These are phyloP conservation scores for Dione vanillae DNA, from an alignment of 2,888 invertebrate genomes.

Conservation along the genomic window DNA sequence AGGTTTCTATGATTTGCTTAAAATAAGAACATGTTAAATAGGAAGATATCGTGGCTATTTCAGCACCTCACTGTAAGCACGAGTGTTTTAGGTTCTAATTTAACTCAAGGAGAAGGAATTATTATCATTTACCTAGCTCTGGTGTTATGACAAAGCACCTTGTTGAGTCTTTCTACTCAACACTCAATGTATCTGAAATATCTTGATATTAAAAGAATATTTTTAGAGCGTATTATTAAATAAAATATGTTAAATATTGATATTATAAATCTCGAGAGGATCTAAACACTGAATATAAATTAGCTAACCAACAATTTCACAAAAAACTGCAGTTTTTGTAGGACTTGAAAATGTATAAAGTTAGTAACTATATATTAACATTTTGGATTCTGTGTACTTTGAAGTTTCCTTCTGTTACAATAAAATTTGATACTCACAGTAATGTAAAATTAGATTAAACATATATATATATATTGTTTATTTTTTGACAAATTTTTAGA, in stretches of 20 bases:
- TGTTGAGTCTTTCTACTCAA: too few species aligned
- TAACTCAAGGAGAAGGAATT: too few species aligned
- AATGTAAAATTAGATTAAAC: not conserved
- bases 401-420: constrained; percentile 11
- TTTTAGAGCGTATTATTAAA: not conserved
- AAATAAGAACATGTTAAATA: too few species aligned
- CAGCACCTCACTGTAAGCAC: too few species aligned
- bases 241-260: not conserved
- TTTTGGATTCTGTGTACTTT: constrained; percentile 29
- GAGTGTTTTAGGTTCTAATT: too few species aligned
- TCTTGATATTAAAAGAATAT: not conserved
- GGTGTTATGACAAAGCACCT: too few species aligned
- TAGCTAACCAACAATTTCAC: not conserved
- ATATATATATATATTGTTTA: too few species aligned
- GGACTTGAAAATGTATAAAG: constrained; percentile 12
- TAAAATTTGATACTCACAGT: constrained; percentile 5
- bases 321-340: constrained; percentile 8
- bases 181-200: too few species aligned
- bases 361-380: constrained; percentile 22
- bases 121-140: too few species aligned
- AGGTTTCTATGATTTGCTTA: too few species aligned
- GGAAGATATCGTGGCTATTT: too few species aligned
- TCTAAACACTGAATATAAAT: not conserved
- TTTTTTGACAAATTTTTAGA: too few species aligned
- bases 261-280: not conserved